Evolutionary conservation across 2,888 invertebrate species (phyloP), one percentile per base, ranked within the genome.

Genomic region (Hypselothyrea guttata): DNA sequence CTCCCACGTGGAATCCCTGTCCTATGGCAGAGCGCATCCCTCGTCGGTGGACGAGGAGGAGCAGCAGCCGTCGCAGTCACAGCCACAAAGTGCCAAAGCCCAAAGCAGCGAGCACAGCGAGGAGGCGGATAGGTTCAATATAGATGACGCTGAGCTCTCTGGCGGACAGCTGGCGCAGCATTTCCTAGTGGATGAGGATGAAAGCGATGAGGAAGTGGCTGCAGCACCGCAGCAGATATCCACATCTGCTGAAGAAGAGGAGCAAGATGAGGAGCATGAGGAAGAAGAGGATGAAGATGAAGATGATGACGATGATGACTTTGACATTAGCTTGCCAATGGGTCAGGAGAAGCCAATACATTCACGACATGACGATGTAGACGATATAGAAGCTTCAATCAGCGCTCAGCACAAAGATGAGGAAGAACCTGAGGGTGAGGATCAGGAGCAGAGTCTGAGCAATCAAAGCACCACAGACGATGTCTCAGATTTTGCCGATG

Each of bases 401-500:
- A 22, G 22, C 5, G 22, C 22, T 22, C 22, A 22, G 4, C 63
- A 67, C 9, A 11, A 18, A 4, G 44, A 13, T 5, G 57, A 68
- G 5, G 11, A 1, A 3, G 31, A 22, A 1, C 35, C 61, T 16
- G 40, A 49, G 7, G 51, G 44, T 1, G 55, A 67, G 4, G 58
- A 71, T 1, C 73, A 75, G 4, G 27, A 27, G 3, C 12, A 8
- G 33, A 88, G 88, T 46, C 58, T 86, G 3, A 86, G 84, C 34
- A 89, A 89, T 56, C 88, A 90, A 59, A 88, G 88, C 58, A 90
- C 90, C 15, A 85, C 89, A 1, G 87, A 89, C 58, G 90, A 90
- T 72, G 88, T 90, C 0, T 90, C 90, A 0, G 90, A 90, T 13
- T 69, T 89, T 11, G 72, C 60, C 2, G 90, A 90, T 28, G 89